Evolutionary conservation across 2,797 vertebrate species (phyloP), one percentile per base, ranked within the genome.

Genomic region (Tauraco hartlaubi): DNA sequence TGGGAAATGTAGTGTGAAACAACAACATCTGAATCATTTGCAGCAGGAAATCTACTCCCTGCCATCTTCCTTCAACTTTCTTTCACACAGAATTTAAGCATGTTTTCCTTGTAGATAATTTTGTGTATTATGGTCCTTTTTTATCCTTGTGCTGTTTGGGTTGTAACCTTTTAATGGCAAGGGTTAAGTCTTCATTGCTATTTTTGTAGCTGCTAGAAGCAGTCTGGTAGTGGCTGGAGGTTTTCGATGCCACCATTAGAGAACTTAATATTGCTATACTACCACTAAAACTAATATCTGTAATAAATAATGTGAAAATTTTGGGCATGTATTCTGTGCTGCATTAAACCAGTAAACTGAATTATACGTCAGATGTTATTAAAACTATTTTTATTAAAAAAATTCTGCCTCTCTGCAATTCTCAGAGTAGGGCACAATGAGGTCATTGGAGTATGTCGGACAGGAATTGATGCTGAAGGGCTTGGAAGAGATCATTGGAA

Each of bases 401-500:
- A 56, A 88, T 13, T 74, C 52, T 86, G 16, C 78, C 19, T 71
- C 89, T 79, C 56, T 85, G 28, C 54, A 31, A 80, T 86, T 92
- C 81, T 75, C 97, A 99, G 99, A 93, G 99, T 99, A 37, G 99
- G 99, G 92, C 99, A 99, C 98, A 99, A 99, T 86, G 99, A 99
- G 96, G 99, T 99, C 96, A 99, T 99, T 25, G 99, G 99, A 4
- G 98, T 99, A 7, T 99, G 99, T 77, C 98, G 97, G 85, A 98
- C 99, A 6, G 99, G 99, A 82, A 98, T 99, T 29, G 99, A 99
- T 4, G 99, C 99, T 0, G 98, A 99, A 92, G 99, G 99, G 35
- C 99, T 99, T 44, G 99, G 99, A 90, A 98, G 99, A 87, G 99
- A 99, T 96, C 99, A 99, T 75, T 99, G 99, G 99, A 99, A 99